Percentiles rank a stretch among this genome's conserved stretches.
These are phyloP conservation scores for Cetoscarus ocellatus DNA, from an alignment of 2,797 vertebrate species.

Conservation along the genomic window DNA sequence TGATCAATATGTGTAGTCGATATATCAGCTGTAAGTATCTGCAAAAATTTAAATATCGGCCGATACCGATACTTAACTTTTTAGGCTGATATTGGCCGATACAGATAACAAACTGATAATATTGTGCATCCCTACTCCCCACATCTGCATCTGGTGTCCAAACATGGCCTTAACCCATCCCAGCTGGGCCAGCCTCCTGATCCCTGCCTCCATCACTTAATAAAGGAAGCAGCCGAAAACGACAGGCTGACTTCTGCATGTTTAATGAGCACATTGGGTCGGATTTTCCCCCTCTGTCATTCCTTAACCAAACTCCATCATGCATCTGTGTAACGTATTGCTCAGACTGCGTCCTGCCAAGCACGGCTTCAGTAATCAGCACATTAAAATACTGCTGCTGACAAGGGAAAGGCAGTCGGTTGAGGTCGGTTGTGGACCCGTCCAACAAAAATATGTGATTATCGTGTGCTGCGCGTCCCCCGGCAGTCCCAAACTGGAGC, in stretches of 20 bases:
- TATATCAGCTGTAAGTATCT: no score
- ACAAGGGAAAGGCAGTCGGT: slow-evolving; percentile 73
- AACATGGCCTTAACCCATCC: slow-evolving; percentile 38
- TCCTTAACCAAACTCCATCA: slow-evolving; percentile 58
- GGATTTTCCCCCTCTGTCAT: slow-evolving; percentile 63
- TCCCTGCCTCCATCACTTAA: slow-evolving; percentile 33
- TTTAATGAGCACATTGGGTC: slow-evolving; percentile 75
- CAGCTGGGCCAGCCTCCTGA: slow-evolving; percentile 52
- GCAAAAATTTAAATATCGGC: no score
- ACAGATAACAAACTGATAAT: no score
- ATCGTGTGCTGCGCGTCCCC: slow-evolving; percentile 80
- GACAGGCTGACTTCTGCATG: slow-evolving; percentile 59
- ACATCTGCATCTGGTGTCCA: slow-evolving; percentile 48
- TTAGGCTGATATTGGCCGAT: no score
- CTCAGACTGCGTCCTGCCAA: slow-evolving; percentile 63
- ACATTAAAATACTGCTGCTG: slow-evolving; percentile 76
- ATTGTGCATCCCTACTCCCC: no score
- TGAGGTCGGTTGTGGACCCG: slow-evolving; percentile 60
- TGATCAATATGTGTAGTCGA: no score
- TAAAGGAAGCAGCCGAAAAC: slow-evolving; percentile 42
- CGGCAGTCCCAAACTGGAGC: slow-evolving; percentile 61
- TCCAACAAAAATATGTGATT: slow-evolving; percentile 84
- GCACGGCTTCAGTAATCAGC: slow-evolving; percentile 77
- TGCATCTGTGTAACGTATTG: slow-evolving; percentile 63
- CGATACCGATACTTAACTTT: no score